Conservation (phyloP, 2,888 invertebrate species). For the Troglohyphantes excavatus region DNA sequence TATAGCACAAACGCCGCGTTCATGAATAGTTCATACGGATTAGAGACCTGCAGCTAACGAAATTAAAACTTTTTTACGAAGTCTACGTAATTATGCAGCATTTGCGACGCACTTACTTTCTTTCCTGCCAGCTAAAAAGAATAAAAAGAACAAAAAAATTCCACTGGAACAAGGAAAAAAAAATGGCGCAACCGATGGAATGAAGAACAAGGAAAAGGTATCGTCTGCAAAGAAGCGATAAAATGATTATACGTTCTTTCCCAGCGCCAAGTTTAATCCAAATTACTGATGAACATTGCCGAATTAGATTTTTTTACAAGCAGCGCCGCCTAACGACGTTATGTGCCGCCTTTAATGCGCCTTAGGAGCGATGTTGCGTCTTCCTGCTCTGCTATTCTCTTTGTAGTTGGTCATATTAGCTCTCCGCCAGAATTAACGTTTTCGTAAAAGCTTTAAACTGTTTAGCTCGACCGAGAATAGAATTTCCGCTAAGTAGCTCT, state of each 20-base stretch:
- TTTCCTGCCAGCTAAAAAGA: conserved; percentile 65
- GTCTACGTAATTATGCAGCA: conserved; percentile 79
- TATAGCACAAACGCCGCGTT: conserved; percentile 72
- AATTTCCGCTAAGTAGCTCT: conserved; percentile 75
- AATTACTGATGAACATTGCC: conserved; percentile 79
- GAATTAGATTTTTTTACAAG: conserved; percentile 78
- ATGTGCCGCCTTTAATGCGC: conserved; percentile 76
- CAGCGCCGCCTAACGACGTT: conserved; percentile 75
- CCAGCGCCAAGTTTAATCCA: conserved; percentile 78
- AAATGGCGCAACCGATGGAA: conserved; percentile 74
- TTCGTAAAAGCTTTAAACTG: conserved; percentile 79
- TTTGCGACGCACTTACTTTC: conserved; percentile 76
- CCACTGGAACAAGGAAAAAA: conserved; percentile 52
- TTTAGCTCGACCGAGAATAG: conserved; percentile 77
- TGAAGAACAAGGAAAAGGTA: conserved; percentile 75
- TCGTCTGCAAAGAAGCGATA: conserved; percentile 77
- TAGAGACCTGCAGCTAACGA: conserved; percentile 76
- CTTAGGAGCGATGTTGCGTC: conserved; percentile 63
- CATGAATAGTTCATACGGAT: conserved; percentile 78
- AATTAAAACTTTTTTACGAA: conserved; percentile 79
- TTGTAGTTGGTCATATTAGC: conserved; percentile 77
- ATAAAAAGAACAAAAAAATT: conserved; percentile 64
- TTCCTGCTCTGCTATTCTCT: conserved; percentile 72
- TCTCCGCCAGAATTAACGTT: conserved; percentile 76
- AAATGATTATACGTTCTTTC: conserved; percentile 78